Evolutionary conservation across 1,140 invertebrate species (phyloP), one percentile per base, ranked within the genome.

Genomic region (Drosophila neocordata): DNA sequence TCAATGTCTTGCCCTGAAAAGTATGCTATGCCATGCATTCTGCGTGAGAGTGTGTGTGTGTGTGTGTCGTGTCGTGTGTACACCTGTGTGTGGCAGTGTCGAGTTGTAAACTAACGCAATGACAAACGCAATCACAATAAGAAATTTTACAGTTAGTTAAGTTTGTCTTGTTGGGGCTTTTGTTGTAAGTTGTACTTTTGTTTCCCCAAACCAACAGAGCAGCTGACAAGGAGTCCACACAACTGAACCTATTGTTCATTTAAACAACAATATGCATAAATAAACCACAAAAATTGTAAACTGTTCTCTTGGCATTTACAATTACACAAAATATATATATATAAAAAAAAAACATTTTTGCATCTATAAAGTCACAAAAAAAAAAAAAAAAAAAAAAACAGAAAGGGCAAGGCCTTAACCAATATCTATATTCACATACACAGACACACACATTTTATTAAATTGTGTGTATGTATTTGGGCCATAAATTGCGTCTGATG

Each of bases 91-190:
- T 84, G 41, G 41, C 41, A 48, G 77, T 80, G 81, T 74, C 66
- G 83, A 87, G 83, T 83, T 88, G 79, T 88, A 88, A 88, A 88
- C 83, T 88, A 88, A 89, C 77, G 83, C 83, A 88, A 88, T 83
- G 83, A 88, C 83, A 88, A 88, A 88, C 84, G 83, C 83, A 88
- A 88, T 88, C 83, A 88, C 83, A 88, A 88, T 88, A 88, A 83
- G 84, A 83, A 88, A 88, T 88, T 88, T 88, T 78, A 83, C 83
- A 88, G 83, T 88, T 88, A 88, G 83, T 88, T 88, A 88, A 88
- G 84, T 88, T 88, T 83, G 83, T 70, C 82, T 87, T 82, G 79
- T 83, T 79, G 79, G 63, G 64, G 72, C 18, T 73, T 83, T 88
- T 75, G 65, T 71, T 82, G 73, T 61, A 55, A 68, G 57, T 55